Evolutionary conservation across 2,797 vertebrate genomes (phyloP).

Genomic region (Poecilia velifera): DNA sequence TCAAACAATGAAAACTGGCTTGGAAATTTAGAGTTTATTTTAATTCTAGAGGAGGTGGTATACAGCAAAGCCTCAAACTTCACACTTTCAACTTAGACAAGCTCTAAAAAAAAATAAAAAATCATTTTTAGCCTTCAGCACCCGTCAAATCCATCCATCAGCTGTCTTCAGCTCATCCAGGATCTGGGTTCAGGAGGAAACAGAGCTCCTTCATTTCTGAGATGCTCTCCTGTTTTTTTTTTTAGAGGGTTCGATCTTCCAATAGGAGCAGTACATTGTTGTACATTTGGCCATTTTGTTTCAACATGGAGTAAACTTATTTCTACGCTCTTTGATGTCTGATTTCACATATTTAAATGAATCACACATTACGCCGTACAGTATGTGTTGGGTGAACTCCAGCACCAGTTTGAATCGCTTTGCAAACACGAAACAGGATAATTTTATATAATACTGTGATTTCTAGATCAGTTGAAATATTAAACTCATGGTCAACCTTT

Average conservation of each 20-base stretch:
- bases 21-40: neutral
- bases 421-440: conserved; percentile 42
- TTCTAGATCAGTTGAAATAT: conserved; percentile 47
- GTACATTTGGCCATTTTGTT: neutral
- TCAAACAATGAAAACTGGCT: neutral
- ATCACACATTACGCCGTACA: conserved; percentile 31
- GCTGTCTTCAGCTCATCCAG: neutral
- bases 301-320: conserved; percentile 44
- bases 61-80: neutral
- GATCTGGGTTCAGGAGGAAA: neutral
- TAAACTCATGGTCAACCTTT: conserved; percentile 25
- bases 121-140: neutral
- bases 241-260: neutral
- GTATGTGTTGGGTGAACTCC: conserved; percentile 47
- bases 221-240: neutral
- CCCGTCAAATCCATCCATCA: neutral
- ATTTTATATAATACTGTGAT: conserved; percentile 54
- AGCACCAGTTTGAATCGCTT: conserved; percentile 58
- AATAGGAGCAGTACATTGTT: conserved; percentile 8
- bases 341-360: conserved; percentile 45
- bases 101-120: neutral
- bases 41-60: neutral
- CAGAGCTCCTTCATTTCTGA: no score
- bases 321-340: conserved; percentile 55
- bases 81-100: neutral